Evolutionary conservation across 1,140 invertebrate genomes (phyloP), one percentile per base, ranked within the genome.

Genomic region (Aphidius gifuensis): DNA sequence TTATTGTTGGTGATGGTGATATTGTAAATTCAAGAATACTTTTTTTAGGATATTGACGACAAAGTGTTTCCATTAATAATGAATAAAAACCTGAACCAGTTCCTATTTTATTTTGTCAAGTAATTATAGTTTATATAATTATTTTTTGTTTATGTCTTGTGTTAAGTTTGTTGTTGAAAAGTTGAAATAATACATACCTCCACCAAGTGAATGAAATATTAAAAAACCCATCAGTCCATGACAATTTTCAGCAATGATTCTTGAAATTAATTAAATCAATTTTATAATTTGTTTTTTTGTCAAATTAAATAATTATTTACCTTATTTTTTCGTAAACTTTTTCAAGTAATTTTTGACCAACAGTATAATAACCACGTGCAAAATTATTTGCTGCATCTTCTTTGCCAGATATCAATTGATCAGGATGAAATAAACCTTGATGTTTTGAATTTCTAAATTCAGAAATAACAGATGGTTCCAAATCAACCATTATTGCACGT

Each of bases 381-480:
- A 81, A 84, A 69, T 80, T 82, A 67, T 85, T 85, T 23, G 90
- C 90, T 0, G 90, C 89, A 73, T 92, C 90, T 71, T 92, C 90
- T 68, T 90, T 91, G n/a, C 89, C 89, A 9, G 85, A 87, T 45
- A 90, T 88, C 61, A 91, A 71, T 69, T 89, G 87, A 62, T 90
- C 88, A 0, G 89, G 89, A 74, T 90, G 88, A 72, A 84, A 85
- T 11, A 85, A 69, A 50, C 83, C 74, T 9, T 78, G 70, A 65
- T 80, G 83, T 1, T 78, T 74, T 16, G 78, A 80, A 56, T 78
- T 81, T 51, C 78, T 70, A 66, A 66, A 61, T 48, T 59, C 50
- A 78, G 87, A 86, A 56, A 88, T 80, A 57, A 87, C 85, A 50
- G 86, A 85, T 49, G 86, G 86, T 67, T 88, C 86, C 44, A 87